These are phyloP conservation scores for Ptilodon capucinus DNA, from an alignment of 2,888 invertebrate species.

Conservation along the genomic window DNA sequence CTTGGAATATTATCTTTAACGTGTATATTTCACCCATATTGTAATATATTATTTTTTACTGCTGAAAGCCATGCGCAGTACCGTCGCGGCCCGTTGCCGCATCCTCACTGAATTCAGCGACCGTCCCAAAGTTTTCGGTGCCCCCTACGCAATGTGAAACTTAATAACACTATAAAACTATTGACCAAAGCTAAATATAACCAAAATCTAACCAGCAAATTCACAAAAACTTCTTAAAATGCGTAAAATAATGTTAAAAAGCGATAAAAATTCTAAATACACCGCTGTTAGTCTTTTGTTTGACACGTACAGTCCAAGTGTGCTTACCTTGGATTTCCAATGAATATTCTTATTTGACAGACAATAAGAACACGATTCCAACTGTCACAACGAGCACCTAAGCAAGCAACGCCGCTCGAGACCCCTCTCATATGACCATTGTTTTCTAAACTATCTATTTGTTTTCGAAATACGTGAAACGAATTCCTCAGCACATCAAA, in stretches of 20 bases:
- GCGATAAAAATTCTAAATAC: constrained; percentile 25
- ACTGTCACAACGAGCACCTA: constrained; percentile 70
- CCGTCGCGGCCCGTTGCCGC: constrained; percentile 68
- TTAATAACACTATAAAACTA: constrained; percentile 43
- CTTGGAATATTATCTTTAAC: no score
- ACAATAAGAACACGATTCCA: constrained; percentile 56
- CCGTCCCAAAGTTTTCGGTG: constrained; percentile 56
- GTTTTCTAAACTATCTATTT: constrained; percentile 71
- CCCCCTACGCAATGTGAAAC: constrained; percentile 49
- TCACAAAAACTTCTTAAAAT: constrained; percentile 19
- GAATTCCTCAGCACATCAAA: constrained; percentile 73
- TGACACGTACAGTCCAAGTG: constrained; percentile 33
- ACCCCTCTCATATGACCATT: constrained; percentile 63
- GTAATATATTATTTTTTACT: no score
- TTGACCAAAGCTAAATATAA: constrained; percentile 22
- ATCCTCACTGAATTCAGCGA: constrained; percentile 60
- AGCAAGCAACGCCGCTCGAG: constrained; percentile 65
- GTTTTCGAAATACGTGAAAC: constrained; percentile 71
- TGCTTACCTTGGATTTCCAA: constrained; percentile 57
- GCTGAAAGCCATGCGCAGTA: constrained; percentile 42
- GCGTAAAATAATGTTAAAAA: constrained; percentile 25
- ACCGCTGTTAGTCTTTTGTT: constrained; percentile 21
- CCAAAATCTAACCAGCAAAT: constrained; percentile 18
- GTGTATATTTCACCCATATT: not conserved
- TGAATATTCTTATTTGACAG: constrained; percentile 53